A percentile compares a stretch with the other conserved stretches of the same genome.
Evolutionary conservation across 2,888 invertebrate genomes (phyloP).

Genomic region (Orthosia gothica): DNA sequence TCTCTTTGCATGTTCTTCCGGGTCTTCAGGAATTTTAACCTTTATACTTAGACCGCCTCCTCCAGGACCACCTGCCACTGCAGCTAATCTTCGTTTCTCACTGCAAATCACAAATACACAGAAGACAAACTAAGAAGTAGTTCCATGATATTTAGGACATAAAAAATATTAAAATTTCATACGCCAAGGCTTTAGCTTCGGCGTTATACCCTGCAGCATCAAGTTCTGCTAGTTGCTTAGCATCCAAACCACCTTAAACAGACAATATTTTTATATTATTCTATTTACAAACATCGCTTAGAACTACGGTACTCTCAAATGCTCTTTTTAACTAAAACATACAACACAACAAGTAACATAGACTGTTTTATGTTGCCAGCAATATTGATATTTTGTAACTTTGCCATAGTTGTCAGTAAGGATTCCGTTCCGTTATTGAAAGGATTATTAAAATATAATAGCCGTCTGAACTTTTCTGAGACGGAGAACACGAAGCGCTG

Average conservation of each 20-base stretch:
- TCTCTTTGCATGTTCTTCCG: conserved; percentile 19
- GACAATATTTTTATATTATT: too few species aligned
- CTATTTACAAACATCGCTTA: background rate
- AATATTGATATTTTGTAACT: background rate
- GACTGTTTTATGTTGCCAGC: background rate
- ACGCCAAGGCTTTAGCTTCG: conserved; percentile 38
- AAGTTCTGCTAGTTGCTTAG: conserved; percentile 70
- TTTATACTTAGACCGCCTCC: background rate
- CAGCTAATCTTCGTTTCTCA: conserved; percentile 34
- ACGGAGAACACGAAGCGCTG: too few species aligned
- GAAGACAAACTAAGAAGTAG: background rate
- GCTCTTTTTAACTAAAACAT: background rate
- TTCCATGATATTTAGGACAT: background rate
- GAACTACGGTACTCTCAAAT: too few species aligned
- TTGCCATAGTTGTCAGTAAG: background rate
- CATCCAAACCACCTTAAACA: conserved; percentile 76
- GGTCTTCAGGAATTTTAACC: background rate
- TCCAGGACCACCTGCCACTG: conserved; percentile 1
- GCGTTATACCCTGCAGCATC: conserved; percentile 51
- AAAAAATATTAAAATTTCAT: background rate
- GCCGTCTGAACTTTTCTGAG: too few species aligned
- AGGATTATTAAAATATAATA: background rate
- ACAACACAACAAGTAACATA: too few species aligned
- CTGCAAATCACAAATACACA: conserved; percentile 19
- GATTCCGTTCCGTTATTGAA: background rate